phyloP scores from a whole-genome alignment of 2,797 vertebrate species.

The Eleutherodactylus coqui region DNA sequence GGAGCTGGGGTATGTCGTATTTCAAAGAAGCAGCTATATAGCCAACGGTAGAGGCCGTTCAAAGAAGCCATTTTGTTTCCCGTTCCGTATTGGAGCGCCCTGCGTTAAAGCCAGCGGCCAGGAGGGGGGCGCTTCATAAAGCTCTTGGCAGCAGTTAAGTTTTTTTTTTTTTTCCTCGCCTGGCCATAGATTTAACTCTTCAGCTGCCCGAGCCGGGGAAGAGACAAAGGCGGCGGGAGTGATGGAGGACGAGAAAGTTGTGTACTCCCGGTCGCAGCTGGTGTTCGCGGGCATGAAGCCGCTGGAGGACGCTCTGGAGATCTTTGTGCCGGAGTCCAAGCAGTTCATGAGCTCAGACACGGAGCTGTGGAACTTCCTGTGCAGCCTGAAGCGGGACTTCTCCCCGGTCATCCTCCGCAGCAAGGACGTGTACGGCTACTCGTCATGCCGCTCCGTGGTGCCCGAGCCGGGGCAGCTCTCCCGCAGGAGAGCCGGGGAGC shows the following conservation, averaged over 20 bases:
- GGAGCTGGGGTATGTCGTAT: conserved; percentile 59
- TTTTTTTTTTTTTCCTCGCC: conserved; percentile 11
- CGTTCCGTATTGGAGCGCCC: conserved; percentile 21
- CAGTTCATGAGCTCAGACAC: conserved; percentile 82
- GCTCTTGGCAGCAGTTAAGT: conserved; percentile 33
- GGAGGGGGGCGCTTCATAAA: conserved; percentile 68
- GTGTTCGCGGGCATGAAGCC: conserved; percentile 75
- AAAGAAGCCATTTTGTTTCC: conserved; percentile 59
- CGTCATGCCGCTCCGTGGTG: conserved; percentile 78
- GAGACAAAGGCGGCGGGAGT: conserved; percentile 51
- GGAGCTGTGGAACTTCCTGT: conserved; percentile 82
- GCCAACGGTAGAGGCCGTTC: conserved; percentile 58
- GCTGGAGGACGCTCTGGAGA: conserved; percentile 79
- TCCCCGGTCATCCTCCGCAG: conserved; percentile 80
- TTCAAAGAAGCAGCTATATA: conserved; percentile 70
- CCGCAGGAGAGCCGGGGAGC: conserved; percentile 62
- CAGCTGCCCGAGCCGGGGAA: conserved; percentile 1
- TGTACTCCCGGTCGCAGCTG: conserved; percentile 78
- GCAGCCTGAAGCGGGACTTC: conserved; percentile 81
- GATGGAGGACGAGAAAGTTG: conserved; percentile 75
- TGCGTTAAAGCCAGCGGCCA: conserved; percentile 54
- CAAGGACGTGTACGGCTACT: conserved; percentile 81
- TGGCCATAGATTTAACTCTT: conserved; percentile 32
- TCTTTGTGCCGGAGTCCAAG: conserved; percentile 79
- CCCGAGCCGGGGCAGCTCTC: conserved; percentile 70